Conservation (phyloP, 2,888 invertebrate genomes). For the Marasmarcha lunaedactyla region DNA sequence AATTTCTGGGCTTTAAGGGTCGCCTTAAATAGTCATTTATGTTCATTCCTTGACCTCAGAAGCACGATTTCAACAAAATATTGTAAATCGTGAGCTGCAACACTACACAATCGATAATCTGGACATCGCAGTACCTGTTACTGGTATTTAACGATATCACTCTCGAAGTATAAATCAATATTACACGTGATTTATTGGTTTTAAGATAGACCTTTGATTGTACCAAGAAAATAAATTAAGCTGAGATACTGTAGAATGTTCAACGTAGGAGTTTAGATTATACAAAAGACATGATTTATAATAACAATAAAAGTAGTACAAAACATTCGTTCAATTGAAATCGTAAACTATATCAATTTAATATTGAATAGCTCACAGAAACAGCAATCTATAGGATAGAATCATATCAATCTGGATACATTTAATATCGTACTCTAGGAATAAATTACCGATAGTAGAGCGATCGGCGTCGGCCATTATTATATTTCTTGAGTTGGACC, state of each 20-base stretch:
- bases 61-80: slow-evolving; percentile 49
- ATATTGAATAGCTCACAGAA: too few relatives aligned
- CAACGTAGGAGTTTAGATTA: too few relatives aligned
- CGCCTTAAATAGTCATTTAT: slow-evolving; percentile 33
- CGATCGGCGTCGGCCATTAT: slow-evolving; percentile 21
- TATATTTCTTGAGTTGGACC: slow-evolving; percentile 25
- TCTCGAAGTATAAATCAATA: neutral
- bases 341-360: too few relatives aligned
- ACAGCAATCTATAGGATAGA: too few relatives aligned
- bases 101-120: slow-evolving; percentile 19
- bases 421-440: slow-evolving; percentile 7
- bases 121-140: slow-evolving; percentile 2
- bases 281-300: too few relatives aligned
- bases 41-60: slow-evolving; percentile 39
- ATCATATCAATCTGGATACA: too few relatives aligned
- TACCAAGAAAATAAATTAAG: too few relatives aligned
- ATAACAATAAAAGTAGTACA: too few relatives aligned
- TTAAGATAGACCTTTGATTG: slow-evolving; percentile 1
- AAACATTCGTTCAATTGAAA: too few relatives aligned
- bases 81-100: slow-evolving; percentile 33
- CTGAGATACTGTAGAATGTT: too few relatives aligned
- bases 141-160: neutral
- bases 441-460: slow-evolving; percentile 20
- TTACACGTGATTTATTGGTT: slow-evolving; percentile 3
- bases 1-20: slow-evolving; percentile 37